Evolutionary conservation across 2,888 invertebrate genomes (phyloP), one percentile per base, ranked within the genome.

Genomic region (Eurois occulta): DNA sequence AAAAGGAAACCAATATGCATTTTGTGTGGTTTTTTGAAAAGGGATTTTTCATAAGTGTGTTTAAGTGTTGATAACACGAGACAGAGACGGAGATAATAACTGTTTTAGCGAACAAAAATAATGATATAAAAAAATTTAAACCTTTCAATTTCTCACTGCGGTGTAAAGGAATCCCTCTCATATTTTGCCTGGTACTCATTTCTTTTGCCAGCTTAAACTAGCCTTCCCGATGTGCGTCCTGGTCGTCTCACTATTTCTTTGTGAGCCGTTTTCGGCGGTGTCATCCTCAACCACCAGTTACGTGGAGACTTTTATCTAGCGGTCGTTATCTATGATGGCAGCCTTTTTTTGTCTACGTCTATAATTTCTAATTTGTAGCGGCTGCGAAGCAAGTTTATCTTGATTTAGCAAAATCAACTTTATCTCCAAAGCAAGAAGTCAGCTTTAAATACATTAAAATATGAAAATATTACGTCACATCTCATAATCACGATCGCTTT

Each of bases 401-500:
- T 52, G 24, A 52, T 52, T 52, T n/a, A 11, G 52, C 52, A 3
- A 52, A 24, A 58, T 58, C 28, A 58, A 58, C 58, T 16, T 28
- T 58, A 28, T 58, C 7, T 58, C 28, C 28, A 58, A 28, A 16
- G 58, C 16, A 28, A 28, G 55, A 55, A 58, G 7, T 7, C 28
- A 58, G 55, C 5, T n/a, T n/a, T 28, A 16, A 58, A 28, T 52
- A 2, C 18, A 48, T 48, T 24, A 24, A 16, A 48, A 48, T 58
- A 28, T 58, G 28, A 58, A 7, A 28, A 28, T 58, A 16, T 7
- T 16, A 60, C 32, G 8, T 32, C 5, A 16, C 21, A 0, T 21
- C 16, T 32, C n/a, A 83, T 68, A 52, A 65, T 21, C 7, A 41
- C 32, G 46, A 46, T 64, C 32, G 18, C 64, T 41, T 55, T 64